Percentiles rank a stretch among this genome's conserved stretches.
These are phyloP conservation scores for Indicator indicator DNA, from an alignment of 2,113 vertebrate genomes.

Conservation along the genomic window DNA sequence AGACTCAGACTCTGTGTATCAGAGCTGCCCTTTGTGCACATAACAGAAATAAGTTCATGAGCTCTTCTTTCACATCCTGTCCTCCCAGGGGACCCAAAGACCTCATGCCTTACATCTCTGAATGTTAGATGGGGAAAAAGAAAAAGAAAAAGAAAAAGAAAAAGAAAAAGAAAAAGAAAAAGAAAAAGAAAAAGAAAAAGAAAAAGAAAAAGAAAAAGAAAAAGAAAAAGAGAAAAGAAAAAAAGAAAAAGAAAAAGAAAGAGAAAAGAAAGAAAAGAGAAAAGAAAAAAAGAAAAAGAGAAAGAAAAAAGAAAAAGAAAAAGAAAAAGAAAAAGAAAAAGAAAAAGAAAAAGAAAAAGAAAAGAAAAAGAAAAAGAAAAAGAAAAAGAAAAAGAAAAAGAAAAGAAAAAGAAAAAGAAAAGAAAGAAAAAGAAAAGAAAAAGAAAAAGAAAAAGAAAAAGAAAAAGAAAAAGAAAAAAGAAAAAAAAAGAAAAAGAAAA, in stretches of 20 bases:
- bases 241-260: background rate
- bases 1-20: background rate
- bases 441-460: background rate
- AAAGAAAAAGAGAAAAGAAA: too few relatives aligned
- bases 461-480: too few relatives aligned
- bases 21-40: background rate
- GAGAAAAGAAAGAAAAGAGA: too few relatives aligned
- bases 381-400: too few relatives aligned
- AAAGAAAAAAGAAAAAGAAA: too few relatives aligned
- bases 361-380: too few relatives aligned
- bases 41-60: background rate
- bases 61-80: background rate
- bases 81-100: background rate
- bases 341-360: too few relatives aligned
- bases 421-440: too few relatives aligned
- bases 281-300: too few relatives aligned
- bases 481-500: background rate
- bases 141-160: too few relatives aligned
- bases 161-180: too few relatives aligned
- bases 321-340: background rate
- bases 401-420: background rate
- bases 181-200: too few relatives aligned
- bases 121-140: background rate
- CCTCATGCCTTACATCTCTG: background rate
- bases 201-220: background rate